Conservation (phyloP, 2,113 vertebrate genomes). For the Festucalex cinctus region DNA sequence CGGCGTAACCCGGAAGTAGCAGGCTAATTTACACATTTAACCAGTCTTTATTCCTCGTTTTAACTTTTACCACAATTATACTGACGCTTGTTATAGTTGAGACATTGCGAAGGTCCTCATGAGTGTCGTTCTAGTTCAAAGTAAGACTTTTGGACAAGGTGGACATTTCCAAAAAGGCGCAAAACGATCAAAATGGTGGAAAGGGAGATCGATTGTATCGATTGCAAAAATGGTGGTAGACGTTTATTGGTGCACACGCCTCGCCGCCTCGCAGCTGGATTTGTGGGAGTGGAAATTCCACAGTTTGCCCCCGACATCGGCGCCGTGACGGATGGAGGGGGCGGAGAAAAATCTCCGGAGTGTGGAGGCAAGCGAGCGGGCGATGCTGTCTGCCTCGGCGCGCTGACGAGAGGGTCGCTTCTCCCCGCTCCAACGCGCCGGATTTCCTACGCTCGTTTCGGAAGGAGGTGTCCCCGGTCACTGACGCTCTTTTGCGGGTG, state of each 20-base stretch:
- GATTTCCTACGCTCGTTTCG: not conserved
- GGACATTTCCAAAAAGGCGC: not conserved
- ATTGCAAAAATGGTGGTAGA: not conserved
- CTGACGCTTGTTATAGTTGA: not conserved
- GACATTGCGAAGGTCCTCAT: not conserved
- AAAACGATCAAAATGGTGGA: not conserved
- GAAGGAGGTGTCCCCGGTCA: too few species aligned
- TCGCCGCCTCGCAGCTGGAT: conserved; percentile 28
- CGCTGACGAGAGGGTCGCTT: conserved; percentile 12
- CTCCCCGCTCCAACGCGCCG: conserved; percentile 5
- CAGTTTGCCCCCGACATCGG: conserved; percentile 38
- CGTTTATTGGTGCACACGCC: not conserved
- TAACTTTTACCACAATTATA: not conserved
- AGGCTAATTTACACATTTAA: not conserved
- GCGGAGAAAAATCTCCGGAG: conserved; percentile 18
- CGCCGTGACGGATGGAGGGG: conserved; percentile 28
- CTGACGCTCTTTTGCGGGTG: not conserved
- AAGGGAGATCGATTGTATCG: not conserved
- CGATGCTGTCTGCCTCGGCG: not conserved
- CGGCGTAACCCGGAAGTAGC: not conserved
- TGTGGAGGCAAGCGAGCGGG: not conserved
- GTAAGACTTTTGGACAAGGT: not conserved
- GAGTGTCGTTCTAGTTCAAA: not conserved
- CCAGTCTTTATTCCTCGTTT: not conserved
- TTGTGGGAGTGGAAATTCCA: conserved; percentile 57